Base-by-base conservation (phyloP, 2,888 invertebrate species). In the Drosophila pseudotakahashii region DNA sequence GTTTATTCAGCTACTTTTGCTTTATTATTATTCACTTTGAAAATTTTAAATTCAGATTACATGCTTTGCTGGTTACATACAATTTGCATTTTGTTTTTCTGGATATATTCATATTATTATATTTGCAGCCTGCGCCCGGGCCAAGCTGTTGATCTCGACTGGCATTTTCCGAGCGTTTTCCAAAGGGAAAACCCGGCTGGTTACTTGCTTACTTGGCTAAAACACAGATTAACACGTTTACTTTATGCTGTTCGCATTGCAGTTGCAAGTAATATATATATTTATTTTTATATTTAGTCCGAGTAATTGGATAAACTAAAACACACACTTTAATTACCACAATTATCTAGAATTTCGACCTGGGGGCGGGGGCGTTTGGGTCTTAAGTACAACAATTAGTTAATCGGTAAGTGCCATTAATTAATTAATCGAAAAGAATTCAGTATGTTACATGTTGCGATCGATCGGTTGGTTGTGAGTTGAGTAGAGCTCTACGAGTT, bases 11-110 rank as follows among this genome's bases (percentile, higher is more conserved):
- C 81, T 85, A 81, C 81, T 67, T 80, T 80, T 86, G 80, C 76
- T 61, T 81, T 63, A 48, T 83, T 84, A 85, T 87, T 88, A 87
- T 77, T 81, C 79, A 75, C 71, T 83, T 83, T 88, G 85, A 85
- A 88, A 88, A 83, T 82, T 87, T 83, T 82, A 81, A 83, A 82
- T 87, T 79, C 85, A 84, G 87, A 87, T 87, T 87, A 83, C 82
- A 83, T 83, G 78, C 78, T 64, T 84, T 76, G 63, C 76, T 60
- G 55, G 83, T 61, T 85, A 85, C 78, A 85, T 85, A 82, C 83
- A 80, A 73, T 77, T 85, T 82, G 73, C 82, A 62, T 72, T 72
- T 77, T 85, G 78, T 58, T 73, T 73, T 76, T 78, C 71, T 59
- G 66, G 63, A 61, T 75, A 63, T 67, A 62, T 74, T 61, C 64